A percentile compares a stretch with the other conserved stretches of the same genome.
These are phyloP conservation scores for Nematostella vectensis DNA, from an alignment of 92 coral and sea anemone species.

Conservation along the genomic window DNA sequence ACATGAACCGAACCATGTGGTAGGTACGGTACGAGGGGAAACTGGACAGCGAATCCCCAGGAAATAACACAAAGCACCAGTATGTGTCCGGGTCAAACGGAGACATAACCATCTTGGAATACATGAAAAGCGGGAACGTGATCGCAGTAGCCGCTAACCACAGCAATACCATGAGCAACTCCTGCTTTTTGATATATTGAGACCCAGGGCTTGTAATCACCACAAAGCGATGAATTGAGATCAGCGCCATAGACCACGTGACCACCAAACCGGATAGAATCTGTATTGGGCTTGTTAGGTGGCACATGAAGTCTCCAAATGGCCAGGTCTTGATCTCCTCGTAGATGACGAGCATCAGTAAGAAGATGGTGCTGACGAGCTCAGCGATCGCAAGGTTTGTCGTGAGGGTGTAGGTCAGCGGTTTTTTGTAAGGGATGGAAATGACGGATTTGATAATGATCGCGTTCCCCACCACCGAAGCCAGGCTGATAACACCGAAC, in stretches of 20 bases:
- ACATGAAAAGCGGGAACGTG: slow-evolving; percentile 18
- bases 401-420: slow-evolving; percentile 42
- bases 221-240: slow-evolving; percentile 40
- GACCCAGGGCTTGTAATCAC: slow-evolving; percentile 6
- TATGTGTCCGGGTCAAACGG: slow-evolving; percentile 6
- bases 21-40: slow-evolving; percentile 6
- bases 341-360: slow-evolving; percentile 18
- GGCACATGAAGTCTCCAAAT: slow-evolving; percentile 16
- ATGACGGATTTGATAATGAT: slow-evolving; percentile 30
- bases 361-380: slow-evolving; percentile 18
- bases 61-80: slow-evolving; percentile 28
- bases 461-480: slow-evolving; percentile 40
- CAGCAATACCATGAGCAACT: slow-evolving; percentile 8
- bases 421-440: slow-evolving; percentile 23
- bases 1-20: slow-evolving; percentile 7
- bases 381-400: slow-evolving; percentile 50
- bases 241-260: slow-evolving; percentile 27
- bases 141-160: slow-evolving; percentile 29
- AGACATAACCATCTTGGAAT: slow-evolving; percentile 5
- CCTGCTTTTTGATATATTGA: too few relatives aligned
- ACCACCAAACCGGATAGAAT: slow-evolving; percentile 25
- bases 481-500: slow-evolving; percentile 21
- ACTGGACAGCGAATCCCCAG: slow-evolving; percentile 5
- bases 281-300: slow-evolving; percentile 23
- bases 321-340: slow-evolving; percentile 9